These are phyloP conservation scores for Dendrocopos noguchii DNA, from an alignment of 2,113 vertebrate species.

Conservation along the genomic window DNA sequence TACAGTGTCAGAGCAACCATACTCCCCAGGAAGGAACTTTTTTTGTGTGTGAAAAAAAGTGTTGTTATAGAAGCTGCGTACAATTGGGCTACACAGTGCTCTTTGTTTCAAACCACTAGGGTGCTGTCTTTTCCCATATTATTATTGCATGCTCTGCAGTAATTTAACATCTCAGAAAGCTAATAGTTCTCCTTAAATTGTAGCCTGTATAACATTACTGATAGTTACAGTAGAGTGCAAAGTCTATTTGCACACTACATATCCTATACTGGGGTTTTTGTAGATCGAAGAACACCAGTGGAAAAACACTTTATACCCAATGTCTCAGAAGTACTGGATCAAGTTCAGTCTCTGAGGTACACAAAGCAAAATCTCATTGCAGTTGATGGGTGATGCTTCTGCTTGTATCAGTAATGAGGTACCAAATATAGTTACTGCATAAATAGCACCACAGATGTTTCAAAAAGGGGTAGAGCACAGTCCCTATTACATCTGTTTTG, in stretches of 20 bases:
- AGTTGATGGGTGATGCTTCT: neutral
- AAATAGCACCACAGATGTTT: neutral
- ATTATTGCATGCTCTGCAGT: constrained; percentile 45
- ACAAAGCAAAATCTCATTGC: neutral
- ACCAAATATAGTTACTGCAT: neutral
- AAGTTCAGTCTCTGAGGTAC: neutral
- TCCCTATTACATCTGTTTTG: neutral
- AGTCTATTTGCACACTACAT: constrained; percentile 62
- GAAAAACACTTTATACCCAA: neutral
- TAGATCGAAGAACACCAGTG: constrained; percentile 59
- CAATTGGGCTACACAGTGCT: neutral
- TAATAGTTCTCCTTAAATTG: constrained; percentile 66
- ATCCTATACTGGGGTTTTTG: neutral
- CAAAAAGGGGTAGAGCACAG: neutral
- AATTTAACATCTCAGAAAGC: constrained; percentile 62
- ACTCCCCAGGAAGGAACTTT: constrained; percentile 30
- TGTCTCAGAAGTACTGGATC: neutral
- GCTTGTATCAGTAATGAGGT: neutral
- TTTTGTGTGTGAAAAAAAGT: constrained; percentile 28
- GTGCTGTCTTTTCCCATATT: constrained; percentile 45
- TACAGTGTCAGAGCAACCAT: neutral
- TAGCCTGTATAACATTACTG: constrained; percentile 50
- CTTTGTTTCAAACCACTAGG: constrained; percentile 60
- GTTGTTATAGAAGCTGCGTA: constrained; percentile 3
- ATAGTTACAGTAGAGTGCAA: constrained; percentile 38